Evolutionary conservation across 2,888 invertebrate genomes (phyloP).

Genomic region (Sthenelais limicola): DNA sequence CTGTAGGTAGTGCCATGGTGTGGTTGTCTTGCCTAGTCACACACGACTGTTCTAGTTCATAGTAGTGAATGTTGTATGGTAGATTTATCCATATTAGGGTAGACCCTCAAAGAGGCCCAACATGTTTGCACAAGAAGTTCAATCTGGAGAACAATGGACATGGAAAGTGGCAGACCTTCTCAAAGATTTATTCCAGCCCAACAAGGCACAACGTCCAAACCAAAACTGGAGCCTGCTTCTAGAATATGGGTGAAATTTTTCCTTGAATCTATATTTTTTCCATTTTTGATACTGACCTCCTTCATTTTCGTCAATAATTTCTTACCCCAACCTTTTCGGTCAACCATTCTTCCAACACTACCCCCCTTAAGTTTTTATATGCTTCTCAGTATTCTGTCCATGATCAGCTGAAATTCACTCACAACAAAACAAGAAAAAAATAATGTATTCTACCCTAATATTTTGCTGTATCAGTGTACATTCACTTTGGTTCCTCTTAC

Average conservation of each 20-base stretch:
- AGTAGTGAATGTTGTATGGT: background rate
- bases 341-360: constrained; percentile 17
- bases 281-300: constrained; percentile 36
- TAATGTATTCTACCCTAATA: constrained; percentile 41
- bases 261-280: constrained; percentile 37
- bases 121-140: background rate
- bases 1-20: too few relatives aligned
- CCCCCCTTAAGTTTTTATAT: constrained; percentile 2
- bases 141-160: constrained; percentile 24
- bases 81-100: constrained; percentile 19
- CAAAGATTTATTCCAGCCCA: constrained; percentile 40
- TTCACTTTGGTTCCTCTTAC: constrained; percentile 22
- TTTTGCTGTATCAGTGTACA: constrained; percentile 35
- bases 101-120: constrained; percentile 11
- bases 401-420: constrained; percentile 28
- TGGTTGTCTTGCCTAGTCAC: too few relatives aligned
- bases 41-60: too few relatives aligned
- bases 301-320: constrained; percentile 2
- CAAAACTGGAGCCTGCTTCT: constrained; percentile 31
- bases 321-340: constrained; percentile 28
- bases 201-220: constrained; percentile 29
- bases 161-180: constrained; percentile 36
- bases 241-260: constrained; percentile 33
- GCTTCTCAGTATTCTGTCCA: constrained; percentile 5
- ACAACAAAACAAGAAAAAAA: background rate